phyloP scores from a whole-genome alignment of 2,888 invertebrate species.

The Anaspis maculata region DNA sequence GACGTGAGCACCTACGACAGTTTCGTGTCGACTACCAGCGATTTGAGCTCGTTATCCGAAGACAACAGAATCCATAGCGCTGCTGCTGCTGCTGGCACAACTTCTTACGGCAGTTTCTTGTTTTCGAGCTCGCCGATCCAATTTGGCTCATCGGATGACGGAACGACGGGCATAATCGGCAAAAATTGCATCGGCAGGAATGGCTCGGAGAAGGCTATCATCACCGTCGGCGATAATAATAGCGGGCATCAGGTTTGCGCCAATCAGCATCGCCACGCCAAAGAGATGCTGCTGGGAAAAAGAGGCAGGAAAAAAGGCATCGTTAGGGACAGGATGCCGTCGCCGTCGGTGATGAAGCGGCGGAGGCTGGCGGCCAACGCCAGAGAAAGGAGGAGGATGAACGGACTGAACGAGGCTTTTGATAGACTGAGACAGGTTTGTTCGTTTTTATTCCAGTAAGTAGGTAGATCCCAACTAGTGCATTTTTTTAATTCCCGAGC shows the following conservation, averaged over 20 bases:
- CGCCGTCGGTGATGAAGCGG: slow-evolving; percentile 48
- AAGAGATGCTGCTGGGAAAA: too few species aligned
- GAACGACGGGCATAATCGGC: slow-evolving; percentile 15
- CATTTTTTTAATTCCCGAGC: too few species aligned
- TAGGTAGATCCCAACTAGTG: too few species aligned
- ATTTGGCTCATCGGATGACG: not conserved
- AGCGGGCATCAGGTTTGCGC: too few species aligned
- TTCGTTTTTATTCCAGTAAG: too few species aligned
- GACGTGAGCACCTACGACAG: slow-evolving; percentile 35
- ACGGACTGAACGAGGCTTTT: slow-evolving; percentile 64
- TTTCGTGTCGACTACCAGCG: slow-evolving; percentile 29
- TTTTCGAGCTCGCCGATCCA: not conserved
- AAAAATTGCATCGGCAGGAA: slow-evolving; percentile 27
- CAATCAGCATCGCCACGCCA: too few species aligned
- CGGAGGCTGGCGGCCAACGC: slow-evolving; percentile 64
- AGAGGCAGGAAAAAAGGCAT: slow-evolving; percentile 25
- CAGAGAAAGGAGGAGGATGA: slow-evolving; percentile 62
- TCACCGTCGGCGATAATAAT: slow-evolving; percentile 48
- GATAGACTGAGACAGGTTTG: slow-evolving; percentile 58
- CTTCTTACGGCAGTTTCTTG: not conserved
- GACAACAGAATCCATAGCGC: too few species aligned
- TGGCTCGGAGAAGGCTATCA: slow-evolving; percentile 29
- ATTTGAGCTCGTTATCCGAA: slow-evolving; percentile 28
- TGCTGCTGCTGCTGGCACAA: too few species aligned
- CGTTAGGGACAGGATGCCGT: slow-evolving; percentile 30